Evolutionary conservation across 2,888 invertebrate genomes (phyloP), one percentile per base, ranked within the genome.

Genomic region (Cataglyphis cursor): DNA sequence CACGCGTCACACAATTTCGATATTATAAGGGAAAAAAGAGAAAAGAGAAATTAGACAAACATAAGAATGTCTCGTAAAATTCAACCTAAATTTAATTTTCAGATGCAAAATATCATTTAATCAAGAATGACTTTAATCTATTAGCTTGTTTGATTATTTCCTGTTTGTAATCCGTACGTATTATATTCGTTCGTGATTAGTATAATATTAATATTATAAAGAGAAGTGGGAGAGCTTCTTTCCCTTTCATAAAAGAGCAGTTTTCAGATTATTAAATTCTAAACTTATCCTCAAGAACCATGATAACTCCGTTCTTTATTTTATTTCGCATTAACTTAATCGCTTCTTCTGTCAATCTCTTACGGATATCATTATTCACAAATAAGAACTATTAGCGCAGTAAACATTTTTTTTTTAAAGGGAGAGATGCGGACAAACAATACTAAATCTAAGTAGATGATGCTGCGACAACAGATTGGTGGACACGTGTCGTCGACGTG

Each of bases 381-480:
- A 65, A 74, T n/a, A 48, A 44, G n/a, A 35, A 21, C 9, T 31
- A 18, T 48, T 35, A 75, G 51, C 38, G 51, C 38, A 8, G 8
- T 38, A 75, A 75, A 64, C 31, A 35, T 35, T 35, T 35, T 64
- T 64, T 8, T n/a, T 74, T 24, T n/a, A 24, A 38, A n/a, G 38
- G 38, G 51, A 38, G n/a, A 76, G 38, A 65, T 54, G 38, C 54
- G n/a, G 65, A 65, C 31, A 24, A 18, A 54, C n/a, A 38, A 9
- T 54, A 28, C 12, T 24, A 76, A 38, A 65, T 76, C 65, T 65
- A 76, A 65, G 24, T 64, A 24, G 24, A 51, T 64, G 64, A 64
- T 38, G 44, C 21, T 31, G 31, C 61, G 44, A 74, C 44, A 44
- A 74, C 62, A 62, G 61, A 74, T n/a, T 62, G 62, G n/a, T 61